Base-by-base conservation (phyloP, 1,140 invertebrate species). In the Anoplophora glabripennis region DNA sequence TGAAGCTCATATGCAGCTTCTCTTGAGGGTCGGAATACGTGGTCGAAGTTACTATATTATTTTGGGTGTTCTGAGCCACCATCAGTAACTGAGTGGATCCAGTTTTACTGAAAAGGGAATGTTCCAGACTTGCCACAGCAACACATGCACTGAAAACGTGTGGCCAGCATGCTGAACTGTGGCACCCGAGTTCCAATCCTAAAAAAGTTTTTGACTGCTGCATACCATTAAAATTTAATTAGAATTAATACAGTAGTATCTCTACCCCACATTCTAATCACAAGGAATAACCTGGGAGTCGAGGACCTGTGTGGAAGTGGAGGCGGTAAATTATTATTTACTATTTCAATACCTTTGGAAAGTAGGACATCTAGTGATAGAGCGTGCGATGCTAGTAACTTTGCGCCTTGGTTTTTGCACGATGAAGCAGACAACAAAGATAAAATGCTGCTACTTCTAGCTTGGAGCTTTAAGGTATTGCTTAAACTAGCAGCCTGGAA, bases 111-210 rank as follows among this genome's bases (percentile, higher is more conserved):
- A 94, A 95, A 59, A 93, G 85, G 1, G 87, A 86, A 72, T 94
- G 90, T 70, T 96, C 93, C 64, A 96, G 75, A 66, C 89, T 88
- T n/a, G 89, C 87, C 21, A 95, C 90, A 71, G 94, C 93, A n/a
- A 93, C 82, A 70, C 92, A 94, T 7, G 86, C 94, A 75, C 88
- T 87, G 72, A 97, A 94, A 55, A 97, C 90, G 74, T 95, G 92
- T 35, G 88, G 87, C 94, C 94, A 97, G 70, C 93, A 96, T 59
- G 94, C 90, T 37, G 89, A 83, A 21, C 92, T 90, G 70, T 95
- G 93, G 59, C 91, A 93, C 4, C 91, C 93, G 33, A 96, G 80
- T 73, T 96, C 93, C 33, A 97, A 77, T 18, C 93, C 93, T 65
- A 86, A 84, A 69, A 81, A 80, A 11, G 14, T 33, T 86, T 46